Percentiles rank a stretch among this genome's conserved stretches.
Evolutionary conservation across 1,140 invertebrate genomes (phyloP).

Genomic region (Sminthurides bifidus): DNA sequence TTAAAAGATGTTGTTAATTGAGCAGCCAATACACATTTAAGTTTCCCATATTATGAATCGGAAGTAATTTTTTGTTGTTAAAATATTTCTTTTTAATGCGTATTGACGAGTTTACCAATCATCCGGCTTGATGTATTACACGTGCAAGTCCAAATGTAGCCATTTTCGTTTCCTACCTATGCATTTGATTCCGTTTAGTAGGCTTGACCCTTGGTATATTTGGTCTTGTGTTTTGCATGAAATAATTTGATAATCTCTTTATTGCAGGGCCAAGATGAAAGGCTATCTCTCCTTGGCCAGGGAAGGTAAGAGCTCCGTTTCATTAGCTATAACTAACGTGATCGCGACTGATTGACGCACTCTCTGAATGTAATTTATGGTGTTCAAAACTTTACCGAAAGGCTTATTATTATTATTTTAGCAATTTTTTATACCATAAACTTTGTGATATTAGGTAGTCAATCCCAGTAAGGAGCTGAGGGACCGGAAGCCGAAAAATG

Average conservation of each 20-base stretch:
- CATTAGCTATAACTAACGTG: not conserved
- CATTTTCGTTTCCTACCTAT: not conserved
- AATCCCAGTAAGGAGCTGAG: conserved; percentile 38
- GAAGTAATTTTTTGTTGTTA: too few relatives aligned
- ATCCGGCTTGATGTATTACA: too few relatives aligned
- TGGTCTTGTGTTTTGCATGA: not conserved
- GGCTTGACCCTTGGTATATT: not conserved
- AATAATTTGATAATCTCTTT: conserved; percentile 9
- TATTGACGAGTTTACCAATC: too few relatives aligned
- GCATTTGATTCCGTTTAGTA: not conserved
- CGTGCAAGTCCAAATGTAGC: too few relatives aligned
- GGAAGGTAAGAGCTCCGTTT: conserved; percentile 60
- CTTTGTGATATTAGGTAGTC: conserved; percentile 6
- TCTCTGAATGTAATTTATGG: not conserved
- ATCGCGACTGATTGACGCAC: not conserved
- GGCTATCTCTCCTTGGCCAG: conserved; percentile 86
- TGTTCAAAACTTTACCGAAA: not conserved
- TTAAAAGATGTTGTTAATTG: too few relatives aligned
- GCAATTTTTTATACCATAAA: not conserved
- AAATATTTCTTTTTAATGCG: not conserved
- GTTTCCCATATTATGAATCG: too few relatives aligned
- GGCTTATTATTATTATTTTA: not conserved
- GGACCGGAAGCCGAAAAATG: conserved; percentile 34
- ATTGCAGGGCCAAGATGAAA: conserved; percentile 83
- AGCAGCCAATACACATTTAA: too few relatives aligned